phyloP scores from a whole-genome alignment of 2,113 vertebrate species.

The Takifugu flavidus region DNA sequence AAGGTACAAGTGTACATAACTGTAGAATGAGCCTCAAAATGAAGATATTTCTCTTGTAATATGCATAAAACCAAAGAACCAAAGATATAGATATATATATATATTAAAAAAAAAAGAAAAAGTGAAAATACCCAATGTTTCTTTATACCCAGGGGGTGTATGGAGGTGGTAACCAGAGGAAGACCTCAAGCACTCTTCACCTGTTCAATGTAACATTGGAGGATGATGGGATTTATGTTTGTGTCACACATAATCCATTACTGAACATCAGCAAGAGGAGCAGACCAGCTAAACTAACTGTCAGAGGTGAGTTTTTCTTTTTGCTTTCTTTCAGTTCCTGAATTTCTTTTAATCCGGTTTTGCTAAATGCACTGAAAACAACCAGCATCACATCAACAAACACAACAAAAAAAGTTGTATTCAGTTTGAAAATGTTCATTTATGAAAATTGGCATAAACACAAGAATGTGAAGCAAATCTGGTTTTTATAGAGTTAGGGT shows the following conservation, averaged over 20 bases:
- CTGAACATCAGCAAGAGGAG: slow-evolving; percentile 67
- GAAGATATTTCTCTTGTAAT: no score
- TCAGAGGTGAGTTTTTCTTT: slow-evolving; percentile 54
- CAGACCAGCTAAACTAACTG: slow-evolving; percentile 62
- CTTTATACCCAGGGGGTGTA: slow-evolving; percentile 67
- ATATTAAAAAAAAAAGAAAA: no score
- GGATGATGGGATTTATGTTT: slow-evolving; percentile 71
- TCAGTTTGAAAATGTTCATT: neutral
- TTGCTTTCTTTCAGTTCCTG: no score
- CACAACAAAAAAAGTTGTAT: neutral
- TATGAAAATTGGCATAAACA: no score
- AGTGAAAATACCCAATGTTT: neutral
- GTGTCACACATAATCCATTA: slow-evolving; percentile 67
- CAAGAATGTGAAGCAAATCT: no score
- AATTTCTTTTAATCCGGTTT: neutral
- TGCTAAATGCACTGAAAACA: neutral
- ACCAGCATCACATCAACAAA: neutral
- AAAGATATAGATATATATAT: no score
- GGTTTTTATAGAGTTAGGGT: no score
- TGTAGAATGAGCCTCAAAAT: neutral
- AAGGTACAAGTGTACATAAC: slow-evolving; percentile 53
- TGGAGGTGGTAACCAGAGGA: slow-evolving; percentile 71
- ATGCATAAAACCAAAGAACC: no score
- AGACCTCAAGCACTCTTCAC: slow-evolving; percentile 72
- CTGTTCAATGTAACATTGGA: slow-evolving; percentile 65